Percentiles rank a stretch among this genome's conserved stretches.
Conservation (phyloP, 2,113 vertebrate genomes). For the Bungarus multicinctus region DNA sequence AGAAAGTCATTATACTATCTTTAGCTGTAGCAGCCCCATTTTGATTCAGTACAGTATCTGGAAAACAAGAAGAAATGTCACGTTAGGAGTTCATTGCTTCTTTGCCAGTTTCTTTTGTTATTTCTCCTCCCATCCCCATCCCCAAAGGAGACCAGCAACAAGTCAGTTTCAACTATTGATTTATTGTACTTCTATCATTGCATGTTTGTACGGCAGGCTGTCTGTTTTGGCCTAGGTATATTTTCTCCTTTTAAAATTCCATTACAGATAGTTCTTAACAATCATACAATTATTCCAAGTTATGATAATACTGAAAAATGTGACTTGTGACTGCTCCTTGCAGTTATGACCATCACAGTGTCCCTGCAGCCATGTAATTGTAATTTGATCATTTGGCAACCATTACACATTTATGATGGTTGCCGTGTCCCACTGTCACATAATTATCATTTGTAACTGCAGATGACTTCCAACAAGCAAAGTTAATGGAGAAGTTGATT, state of each 20-base stretch:
- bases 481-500: neutral
- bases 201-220: neutral
- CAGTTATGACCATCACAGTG: neutral
- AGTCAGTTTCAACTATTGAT: neutral
- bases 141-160: neutral
- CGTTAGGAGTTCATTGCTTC: neutral
- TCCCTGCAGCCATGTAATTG: neutral
- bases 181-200: neutral
- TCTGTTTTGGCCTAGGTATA: neutral
- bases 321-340: neutral
- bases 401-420: neutral
- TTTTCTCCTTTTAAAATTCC: neutral
- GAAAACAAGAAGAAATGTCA: neutral
- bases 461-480: neutral
- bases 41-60: neutral
- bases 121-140: neutral
- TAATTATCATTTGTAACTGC: neutral
- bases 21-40: neutral
- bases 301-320: neutral
- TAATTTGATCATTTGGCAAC: neutral
- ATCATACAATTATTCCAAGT: neutral
- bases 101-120: neutral
- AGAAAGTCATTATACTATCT: neutral
- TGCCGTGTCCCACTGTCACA: neutral
- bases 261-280: neutral